Conservation (phyloP, 1,140 invertebrate genomes). For the Riptortus pedestris region DNA sequence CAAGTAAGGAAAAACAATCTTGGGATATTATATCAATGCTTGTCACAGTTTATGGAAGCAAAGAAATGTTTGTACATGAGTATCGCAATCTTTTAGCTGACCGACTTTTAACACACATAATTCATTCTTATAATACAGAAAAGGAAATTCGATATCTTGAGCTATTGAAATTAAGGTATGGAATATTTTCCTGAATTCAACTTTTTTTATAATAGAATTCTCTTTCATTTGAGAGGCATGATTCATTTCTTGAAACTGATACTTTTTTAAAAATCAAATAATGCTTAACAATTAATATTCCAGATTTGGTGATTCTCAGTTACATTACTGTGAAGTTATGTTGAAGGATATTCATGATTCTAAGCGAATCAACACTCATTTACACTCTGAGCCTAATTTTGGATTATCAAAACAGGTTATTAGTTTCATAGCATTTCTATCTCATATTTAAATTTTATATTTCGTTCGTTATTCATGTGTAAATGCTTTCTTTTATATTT, state of each 20-base stretch:
- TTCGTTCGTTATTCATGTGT: too few relatives aligned
- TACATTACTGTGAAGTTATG: conserved; percentile 99
- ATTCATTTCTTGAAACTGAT: too few relatives aligned
- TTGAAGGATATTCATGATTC: conserved; percentile 66
- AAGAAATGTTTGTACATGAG: conserved; percentile 96
- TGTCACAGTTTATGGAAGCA: conserved; percentile 96
- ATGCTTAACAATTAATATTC: conserved; percentile 23
- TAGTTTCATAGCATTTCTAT: too few relatives aligned
- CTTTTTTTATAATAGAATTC: too few relatives aligned
- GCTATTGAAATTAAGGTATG: conserved; percentile 69
- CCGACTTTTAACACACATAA: conserved; percentile 73
- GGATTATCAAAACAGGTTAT: conserved; percentile 36
- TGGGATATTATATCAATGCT: conserved; percentile 97
- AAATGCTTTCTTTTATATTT: too few relatives aligned
- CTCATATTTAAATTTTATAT: too few relatives aligned
- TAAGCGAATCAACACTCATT: conserved; percentile 67
- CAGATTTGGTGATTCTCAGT: conserved; percentile 86
- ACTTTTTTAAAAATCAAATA: too few relatives aligned
- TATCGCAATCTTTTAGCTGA: conserved; percentile 91
- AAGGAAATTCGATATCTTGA: conserved; percentile 93
- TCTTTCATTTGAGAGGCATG: too few relatives aligned
- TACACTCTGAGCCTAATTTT: conserved; percentile 58
- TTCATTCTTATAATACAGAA: conserved; percentile 79
- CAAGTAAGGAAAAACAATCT: conserved; percentile 47
- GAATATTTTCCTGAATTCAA: too few relatives aligned